These are phyloP conservation scores for Mola mola DNA, from an alignment of 2,113 vertebrate genomes.

Conservation along the genomic window DNA sequence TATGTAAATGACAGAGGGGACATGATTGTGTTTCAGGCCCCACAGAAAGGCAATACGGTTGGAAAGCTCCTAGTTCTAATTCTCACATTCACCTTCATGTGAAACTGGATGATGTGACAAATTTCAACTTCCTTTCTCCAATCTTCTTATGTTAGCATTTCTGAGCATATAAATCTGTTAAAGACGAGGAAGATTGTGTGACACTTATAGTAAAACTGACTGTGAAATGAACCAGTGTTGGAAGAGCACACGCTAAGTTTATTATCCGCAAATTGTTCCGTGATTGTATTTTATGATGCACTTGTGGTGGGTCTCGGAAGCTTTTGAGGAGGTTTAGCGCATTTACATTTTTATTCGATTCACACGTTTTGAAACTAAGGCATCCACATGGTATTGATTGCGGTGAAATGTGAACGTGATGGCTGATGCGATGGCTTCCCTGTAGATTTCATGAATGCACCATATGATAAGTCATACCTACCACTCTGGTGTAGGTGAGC, in stretches of 20 bases:
- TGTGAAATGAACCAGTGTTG: slow-evolving; percentile 23
- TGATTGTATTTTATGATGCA: slow-evolving; percentile 64
- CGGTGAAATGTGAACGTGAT: slow-evolving; percentile 9
- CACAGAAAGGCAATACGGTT: slow-evolving; percentile 34
- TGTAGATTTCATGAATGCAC: slow-evolving; percentile 1
- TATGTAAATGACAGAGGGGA: slow-evolving; percentile 34
- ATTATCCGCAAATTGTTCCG: slow-evolving; percentile 61
- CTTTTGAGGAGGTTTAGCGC: slow-evolving; percentile 33
- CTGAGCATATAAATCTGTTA: slow-evolving; percentile 61
- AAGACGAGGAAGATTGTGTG: slow-evolving; percentile 51
- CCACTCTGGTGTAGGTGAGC: not conserved
- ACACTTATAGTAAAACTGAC: slow-evolving; percentile 39
- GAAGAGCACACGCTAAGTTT: slow-evolving; percentile 34
- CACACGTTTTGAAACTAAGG: too few relatives aligned
- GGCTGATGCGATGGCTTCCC: slow-evolving; percentile 12
- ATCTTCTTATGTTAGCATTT: slow-evolving; percentile 42
- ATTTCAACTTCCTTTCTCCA: slow-evolving; percentile 57
- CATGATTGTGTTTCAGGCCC: slow-evolving; percentile 39
- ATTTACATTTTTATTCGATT: slow-evolving; percentile 56
- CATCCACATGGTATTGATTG: not conserved
- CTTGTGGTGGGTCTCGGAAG: slow-evolving; percentile 39
- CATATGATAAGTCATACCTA: too few relatives aligned
- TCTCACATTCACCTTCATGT: slow-evolving; percentile 42
- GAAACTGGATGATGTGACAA: slow-evolving; percentile 58
- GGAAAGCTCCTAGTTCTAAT: slow-evolving; percentile 45